phyloP scores from a whole-genome alignment of 2,113 vertebrate species.

The Engystomops pustulosus region DNA sequence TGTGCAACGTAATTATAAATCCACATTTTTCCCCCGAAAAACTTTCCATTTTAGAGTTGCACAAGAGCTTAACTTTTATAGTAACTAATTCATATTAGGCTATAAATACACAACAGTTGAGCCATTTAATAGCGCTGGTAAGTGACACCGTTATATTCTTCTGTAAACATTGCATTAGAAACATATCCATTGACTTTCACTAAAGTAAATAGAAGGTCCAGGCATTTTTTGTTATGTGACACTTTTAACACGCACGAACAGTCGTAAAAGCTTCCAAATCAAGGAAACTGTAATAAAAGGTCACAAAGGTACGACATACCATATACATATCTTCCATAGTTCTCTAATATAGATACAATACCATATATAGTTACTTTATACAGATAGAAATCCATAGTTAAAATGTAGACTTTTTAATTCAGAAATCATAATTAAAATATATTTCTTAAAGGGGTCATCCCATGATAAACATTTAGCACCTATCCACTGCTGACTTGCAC shows the following conservation, averaged over 20 bases:
- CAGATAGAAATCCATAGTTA: no score
- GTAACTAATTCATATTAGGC: constrained; percentile 23
- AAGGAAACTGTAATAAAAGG: background rate
- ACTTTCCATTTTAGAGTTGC: constrained; percentile 45
- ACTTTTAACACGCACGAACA: background rate
- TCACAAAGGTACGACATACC: background rate
- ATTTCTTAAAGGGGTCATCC: no score
- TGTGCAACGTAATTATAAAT: constrained; percentile 10
- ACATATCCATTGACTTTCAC: constrained; percentile 25
- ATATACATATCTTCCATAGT: background rate
- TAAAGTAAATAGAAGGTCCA: background rate
- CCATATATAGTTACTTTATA: background rate
- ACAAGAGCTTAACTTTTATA: constrained; percentile 40
- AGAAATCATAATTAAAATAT: no score
- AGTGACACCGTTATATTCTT: constrained; percentile 31
- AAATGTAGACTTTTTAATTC: no score
- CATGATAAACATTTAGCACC: no score
- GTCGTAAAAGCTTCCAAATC: background rate
- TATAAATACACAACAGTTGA: constrained; percentile 40
- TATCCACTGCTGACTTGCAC: no score
- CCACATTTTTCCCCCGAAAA: constrained; percentile 28
- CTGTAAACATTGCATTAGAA: constrained; percentile 42
- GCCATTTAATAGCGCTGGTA: constrained; percentile 34
- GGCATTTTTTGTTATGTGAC: background rate
- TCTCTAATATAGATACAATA: background rate